These are phyloP conservation scores for Carposina sasakii DNA, from an alignment of 1,140 invertebrate species.

Conservation along the genomic window DNA sequence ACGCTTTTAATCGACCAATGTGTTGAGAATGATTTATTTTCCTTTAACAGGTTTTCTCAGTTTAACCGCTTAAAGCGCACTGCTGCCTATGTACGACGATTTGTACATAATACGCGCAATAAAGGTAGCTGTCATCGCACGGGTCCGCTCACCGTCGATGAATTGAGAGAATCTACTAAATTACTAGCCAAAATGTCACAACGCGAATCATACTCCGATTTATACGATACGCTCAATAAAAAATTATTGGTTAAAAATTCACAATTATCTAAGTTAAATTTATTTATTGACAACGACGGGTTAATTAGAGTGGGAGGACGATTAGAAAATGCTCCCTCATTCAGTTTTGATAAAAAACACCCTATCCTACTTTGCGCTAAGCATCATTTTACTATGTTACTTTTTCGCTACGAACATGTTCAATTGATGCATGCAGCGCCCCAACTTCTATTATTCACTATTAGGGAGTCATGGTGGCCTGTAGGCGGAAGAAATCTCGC, in stretches of 20 bases:
- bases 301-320: not conserved
- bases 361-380: slow-evolving; percentile 17
- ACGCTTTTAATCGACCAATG: not conserved
- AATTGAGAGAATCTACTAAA: not conserved
- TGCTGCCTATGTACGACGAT: not conserved
- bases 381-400: slow-evolving; percentile 17
- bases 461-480: slow-evolving; percentile 20
- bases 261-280: not conserved
- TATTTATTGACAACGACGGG: not conserved
- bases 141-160: not conserved
- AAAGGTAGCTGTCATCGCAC: no score
- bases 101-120: no score
- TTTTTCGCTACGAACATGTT: slow-evolving; percentile 13
- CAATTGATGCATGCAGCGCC: slow-evolving; percentile 15
- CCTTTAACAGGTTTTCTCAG: not conserved
- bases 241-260: not conserved
- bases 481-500: slow-evolving; percentile 20
- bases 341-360: slow-evolving; percentile 14
- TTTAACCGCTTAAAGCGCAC: not conserved
- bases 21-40: not conserved
- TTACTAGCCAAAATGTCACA: not conserved
- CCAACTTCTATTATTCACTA: slow-evolving; percentile 6
- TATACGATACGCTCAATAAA: no score
- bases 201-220: not conserved
- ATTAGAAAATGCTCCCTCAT: not conserved